A percentile compares a stretch with the other conserved stretches of the same genome.
Conservation (phyloP, 2,888 invertebrate genomes). For the Sycophila texana region DNA sequence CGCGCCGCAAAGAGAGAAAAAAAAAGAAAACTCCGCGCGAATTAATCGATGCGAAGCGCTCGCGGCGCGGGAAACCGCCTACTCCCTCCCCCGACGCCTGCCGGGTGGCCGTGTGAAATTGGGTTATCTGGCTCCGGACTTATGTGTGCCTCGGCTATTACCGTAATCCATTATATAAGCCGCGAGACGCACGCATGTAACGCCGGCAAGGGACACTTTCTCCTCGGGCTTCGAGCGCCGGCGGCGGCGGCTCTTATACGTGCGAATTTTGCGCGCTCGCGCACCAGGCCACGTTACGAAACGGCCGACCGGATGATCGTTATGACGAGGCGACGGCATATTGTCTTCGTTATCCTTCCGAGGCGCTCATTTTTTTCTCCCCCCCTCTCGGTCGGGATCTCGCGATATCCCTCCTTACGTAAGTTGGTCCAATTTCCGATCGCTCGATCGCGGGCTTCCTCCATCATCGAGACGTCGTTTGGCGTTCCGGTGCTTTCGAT, state of each 20-base stretch:
- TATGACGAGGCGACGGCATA: not conserved
- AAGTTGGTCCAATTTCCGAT: not conserved
- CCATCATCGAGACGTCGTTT: too few relatives aligned
- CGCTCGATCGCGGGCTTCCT: too few relatives aligned
- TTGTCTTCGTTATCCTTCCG: not conserved
- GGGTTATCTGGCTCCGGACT: constrained; percentile 48
- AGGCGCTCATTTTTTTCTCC: not conserved
- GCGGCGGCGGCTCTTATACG: not conserved
- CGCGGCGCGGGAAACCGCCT: constrained; percentile 44
- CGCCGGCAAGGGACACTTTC: constrained; percentile 58
- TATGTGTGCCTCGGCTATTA: constrained; percentile 41
- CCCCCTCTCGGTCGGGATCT: not conserved
- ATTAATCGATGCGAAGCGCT: constrained; percentile 26
- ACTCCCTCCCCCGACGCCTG: constrained; percentile 20
- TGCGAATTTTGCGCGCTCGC: constrained; percentile 1
- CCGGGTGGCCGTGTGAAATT: constrained; percentile 45
- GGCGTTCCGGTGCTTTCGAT: too few relatives aligned
- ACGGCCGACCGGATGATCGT: not conserved
- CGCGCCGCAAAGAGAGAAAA: not conserved
- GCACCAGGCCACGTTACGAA: not conserved
- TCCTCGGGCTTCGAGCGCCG: constrained; percentile 38
- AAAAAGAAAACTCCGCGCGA: not conserved
- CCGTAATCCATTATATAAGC: constrained; percentile 62
- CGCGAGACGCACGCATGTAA: constrained; percentile 17
- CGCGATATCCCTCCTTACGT: not conserved